Evolutionary conservation across 2,888 invertebrate species (phyloP).

Genomic region (Clitarchus hookeri): DNA sequence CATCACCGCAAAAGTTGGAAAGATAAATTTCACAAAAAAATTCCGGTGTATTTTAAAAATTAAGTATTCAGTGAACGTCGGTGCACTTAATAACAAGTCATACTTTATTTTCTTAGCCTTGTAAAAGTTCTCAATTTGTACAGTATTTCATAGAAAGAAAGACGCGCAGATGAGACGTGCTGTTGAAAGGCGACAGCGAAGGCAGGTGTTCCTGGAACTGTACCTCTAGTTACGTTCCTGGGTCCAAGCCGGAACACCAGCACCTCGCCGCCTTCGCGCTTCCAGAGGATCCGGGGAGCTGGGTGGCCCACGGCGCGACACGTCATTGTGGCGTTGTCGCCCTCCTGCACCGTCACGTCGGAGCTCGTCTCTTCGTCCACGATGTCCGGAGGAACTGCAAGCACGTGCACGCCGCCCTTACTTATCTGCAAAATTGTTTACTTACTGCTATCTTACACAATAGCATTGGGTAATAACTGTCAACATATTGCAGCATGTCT

Average conservation of each 20-base stretch:
- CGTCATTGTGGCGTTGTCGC: conserved; percentile 64
- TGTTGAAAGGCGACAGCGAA: no score
- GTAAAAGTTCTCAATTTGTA: neutral
- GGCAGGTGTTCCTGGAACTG: conserved; percentile 7
- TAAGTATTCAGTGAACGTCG: no score
- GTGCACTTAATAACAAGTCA: no score
- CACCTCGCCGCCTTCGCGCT: conserved; percentile 61
- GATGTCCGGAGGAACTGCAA: conserved; percentile 66
- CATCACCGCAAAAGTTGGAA: no score
- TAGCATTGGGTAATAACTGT: no score
- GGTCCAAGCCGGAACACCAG: conserved; percentile 55
- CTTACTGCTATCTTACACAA: no score
- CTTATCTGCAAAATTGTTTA: no score
- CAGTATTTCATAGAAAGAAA: neutral
- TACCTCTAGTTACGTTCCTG: conserved; percentile 56
- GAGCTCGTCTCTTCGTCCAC: conserved; percentile 64
- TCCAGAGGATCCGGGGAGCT: conserved; percentile 63
- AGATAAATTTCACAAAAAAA: no score
- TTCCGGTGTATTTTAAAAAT: no score
- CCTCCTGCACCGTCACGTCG: conserved; percentile 63
- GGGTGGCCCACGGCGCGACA: conserved; percentile 65
- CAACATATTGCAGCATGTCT: no score
- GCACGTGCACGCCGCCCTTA: neutral
- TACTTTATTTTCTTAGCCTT: no score
- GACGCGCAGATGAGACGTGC: neutral